Evolutionary conservation across 2,888 invertebrate genomes (phyloP).

Genomic region (Drosophila mulleri): DNA sequence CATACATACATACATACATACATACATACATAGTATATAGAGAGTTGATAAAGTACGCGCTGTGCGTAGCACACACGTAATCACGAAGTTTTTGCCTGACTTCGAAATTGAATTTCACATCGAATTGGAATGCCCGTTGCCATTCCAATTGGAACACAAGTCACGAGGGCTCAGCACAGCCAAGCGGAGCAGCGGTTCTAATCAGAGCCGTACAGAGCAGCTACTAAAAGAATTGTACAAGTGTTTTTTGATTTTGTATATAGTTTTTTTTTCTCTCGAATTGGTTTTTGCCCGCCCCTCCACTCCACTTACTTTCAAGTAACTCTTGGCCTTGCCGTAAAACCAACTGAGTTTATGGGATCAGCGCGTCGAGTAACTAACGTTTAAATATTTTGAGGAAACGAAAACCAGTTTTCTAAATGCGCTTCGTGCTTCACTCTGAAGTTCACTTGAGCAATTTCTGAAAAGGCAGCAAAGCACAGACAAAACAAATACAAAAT

Average conservation of each 20-base stretch:
- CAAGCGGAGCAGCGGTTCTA: constrained; percentile 15
- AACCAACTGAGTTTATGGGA: constrained; percentile 25
- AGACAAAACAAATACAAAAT: background rate
- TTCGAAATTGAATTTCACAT: constrained; percentile 31
- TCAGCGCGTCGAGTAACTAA: constrained; percentile 23
- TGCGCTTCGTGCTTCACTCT: constrained; percentile 40
- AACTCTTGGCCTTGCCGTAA: constrained; percentile 37
- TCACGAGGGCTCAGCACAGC: constrained; percentile 19
- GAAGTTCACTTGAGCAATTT: constrained; percentile 56
- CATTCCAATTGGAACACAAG: constrained; percentile 27
- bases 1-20: background rate
- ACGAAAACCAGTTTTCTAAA: constrained; percentile 48
- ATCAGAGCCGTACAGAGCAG: constrained; percentile 13
- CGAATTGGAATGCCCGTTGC: constrained; percentile 22
- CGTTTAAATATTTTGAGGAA: constrained; percentile 29
- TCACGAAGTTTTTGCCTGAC: constrained; percentile 21
- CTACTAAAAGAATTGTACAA: constrained; percentile 12
- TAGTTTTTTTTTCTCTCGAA: background rate
- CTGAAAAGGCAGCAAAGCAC: constrained; percentile 24
- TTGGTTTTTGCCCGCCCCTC: background rate
- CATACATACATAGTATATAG: background rate
- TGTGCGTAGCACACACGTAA: constrained; percentile 30
- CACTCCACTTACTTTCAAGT: constrained; percentile 11
- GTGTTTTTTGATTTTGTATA: background rate
- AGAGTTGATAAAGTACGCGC: constrained; percentile 24